These are phyloP conservation scores for Acleris cristana DNA, from an alignment of 2,888 invertebrate species.

Conservation along the genomic window DNA sequence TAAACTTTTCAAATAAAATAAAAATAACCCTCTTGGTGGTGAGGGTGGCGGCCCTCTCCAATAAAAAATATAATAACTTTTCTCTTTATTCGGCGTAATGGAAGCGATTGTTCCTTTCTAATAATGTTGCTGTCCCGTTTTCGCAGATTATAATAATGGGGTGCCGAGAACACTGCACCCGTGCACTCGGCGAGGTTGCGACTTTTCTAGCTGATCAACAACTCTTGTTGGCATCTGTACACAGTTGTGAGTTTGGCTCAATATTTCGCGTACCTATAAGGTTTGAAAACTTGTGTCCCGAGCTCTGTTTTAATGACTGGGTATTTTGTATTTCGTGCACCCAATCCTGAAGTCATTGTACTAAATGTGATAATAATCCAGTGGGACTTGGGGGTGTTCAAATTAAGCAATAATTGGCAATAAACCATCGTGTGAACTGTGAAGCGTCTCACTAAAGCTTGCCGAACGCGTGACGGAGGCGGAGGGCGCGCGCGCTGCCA, in stretches of 20 bases:
- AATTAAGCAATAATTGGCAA: no score
- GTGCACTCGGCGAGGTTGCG: slow-evolving; percentile 30
- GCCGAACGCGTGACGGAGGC: no score
- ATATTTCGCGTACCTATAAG: no score
- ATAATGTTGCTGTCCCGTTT: slow-evolving; percentile 73
- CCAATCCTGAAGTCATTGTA: no score
- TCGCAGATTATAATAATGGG: slow-evolving; percentile 75
- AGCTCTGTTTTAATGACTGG: no score
- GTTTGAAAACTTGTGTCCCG: no score
- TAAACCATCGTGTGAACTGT: no score
- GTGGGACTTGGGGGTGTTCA: no score
- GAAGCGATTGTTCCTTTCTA: slow-evolving; percentile 79
- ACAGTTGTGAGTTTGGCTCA: no score
- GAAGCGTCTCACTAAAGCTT: no score
- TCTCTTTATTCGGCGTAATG: slow-evolving; percentile 83
- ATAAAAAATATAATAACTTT: slow-evolving; percentile 84
- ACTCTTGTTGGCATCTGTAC: background rate
- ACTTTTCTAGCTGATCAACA: background rate
- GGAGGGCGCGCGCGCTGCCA: background rate
- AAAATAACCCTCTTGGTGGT: slow-evolving; percentile 82
- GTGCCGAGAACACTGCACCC: slow-evolving; percentile 51
- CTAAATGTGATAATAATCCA: no score
- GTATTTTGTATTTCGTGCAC: no score
- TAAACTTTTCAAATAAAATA: slow-evolving; percentile 84
- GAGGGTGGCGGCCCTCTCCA: slow-evolving; percentile 81